phyloP scores from a whole-genome alignment of 2,888 invertebrate species.

The Limnephilus marmoratus region DNA sequence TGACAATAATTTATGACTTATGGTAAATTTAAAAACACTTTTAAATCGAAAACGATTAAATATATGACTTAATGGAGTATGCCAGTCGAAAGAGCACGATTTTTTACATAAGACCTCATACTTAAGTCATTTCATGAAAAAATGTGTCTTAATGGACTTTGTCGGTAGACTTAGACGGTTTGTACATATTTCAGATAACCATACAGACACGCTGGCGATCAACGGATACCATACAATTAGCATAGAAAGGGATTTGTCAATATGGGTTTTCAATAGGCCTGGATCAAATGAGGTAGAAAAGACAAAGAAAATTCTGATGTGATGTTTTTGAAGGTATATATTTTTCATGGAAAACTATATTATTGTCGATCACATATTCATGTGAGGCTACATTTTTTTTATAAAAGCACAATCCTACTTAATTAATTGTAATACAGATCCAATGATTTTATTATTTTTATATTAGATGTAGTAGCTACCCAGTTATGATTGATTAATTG shows the following conservation, averaged over 20 bases:
- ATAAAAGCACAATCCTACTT: conserved; percentile 46
- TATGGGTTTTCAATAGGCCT: not conserved
- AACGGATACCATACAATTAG: too few species aligned
- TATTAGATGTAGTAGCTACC: conserved; percentile 26
- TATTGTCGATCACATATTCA: conserved; percentile 52
- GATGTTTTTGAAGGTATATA: conserved; percentile 39
- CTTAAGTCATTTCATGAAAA: too few species aligned
- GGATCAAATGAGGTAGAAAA: not conserved
- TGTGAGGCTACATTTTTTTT: conserved; percentile 49
- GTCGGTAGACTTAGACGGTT: too few species aligned
- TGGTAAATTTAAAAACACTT: too few species aligned
- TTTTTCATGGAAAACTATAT: conserved; percentile 55
- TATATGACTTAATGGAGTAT: too few species aligned
- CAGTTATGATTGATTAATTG: conserved; percentile 48
- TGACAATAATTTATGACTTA: too few species aligned
- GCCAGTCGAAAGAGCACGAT: too few species aligned
- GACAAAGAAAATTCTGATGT: not conserved
- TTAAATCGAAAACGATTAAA: too few species aligned
- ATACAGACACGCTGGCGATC: too few species aligned
- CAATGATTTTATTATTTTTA: conserved; percentile 12
- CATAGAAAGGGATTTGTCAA: not conserved
- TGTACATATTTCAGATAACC: too few species aligned
- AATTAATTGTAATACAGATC: conserved; percentile 34
- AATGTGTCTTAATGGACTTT: too few species aligned
- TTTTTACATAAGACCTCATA: too few species aligned